Conservation (phyloP, 2,888 invertebrate genomes). For the Didymodactylos carnosus region DNA sequence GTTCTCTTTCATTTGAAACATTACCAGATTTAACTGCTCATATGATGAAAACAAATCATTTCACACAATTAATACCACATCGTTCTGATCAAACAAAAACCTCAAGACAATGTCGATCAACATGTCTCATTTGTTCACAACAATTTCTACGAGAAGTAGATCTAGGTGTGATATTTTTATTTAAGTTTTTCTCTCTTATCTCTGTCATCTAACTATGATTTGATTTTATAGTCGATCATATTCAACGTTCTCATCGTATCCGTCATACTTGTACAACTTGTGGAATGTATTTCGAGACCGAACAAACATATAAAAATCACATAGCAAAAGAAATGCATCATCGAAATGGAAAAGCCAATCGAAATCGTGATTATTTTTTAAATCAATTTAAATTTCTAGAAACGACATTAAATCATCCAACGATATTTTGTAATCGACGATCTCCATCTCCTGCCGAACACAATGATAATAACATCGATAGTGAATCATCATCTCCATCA, state of each 20-base stretch:
- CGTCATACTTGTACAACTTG: not conserved
- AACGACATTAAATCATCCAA: not conserved
- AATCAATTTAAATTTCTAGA: not conserved
- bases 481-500: no score
- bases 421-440: no score
- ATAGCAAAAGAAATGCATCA: not conserved
- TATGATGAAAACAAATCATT: constrained; percentile 12
- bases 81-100: not conserved
- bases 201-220: no score
- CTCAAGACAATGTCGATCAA: not conserved
- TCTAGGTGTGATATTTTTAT: no score
- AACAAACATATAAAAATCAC: not conserved
- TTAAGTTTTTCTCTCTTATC: no score
- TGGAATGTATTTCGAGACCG: not conserved
- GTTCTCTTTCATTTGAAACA: constrained; percentile 9
- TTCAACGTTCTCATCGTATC: not conserved
- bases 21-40: constrained; percentile 4
- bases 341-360: not conserved
- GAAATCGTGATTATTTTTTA: not conserved
- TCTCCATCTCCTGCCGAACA: no score
- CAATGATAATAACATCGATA: no score
- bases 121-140: not conserved
- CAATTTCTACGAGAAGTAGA: not conserved
- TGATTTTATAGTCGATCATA: not conserved
- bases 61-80: not conserved